These are phyloP conservation scores for Chloroceryle inda DNA, from an alignment of 2,797 vertebrate species.

Conservation along the genomic window DNA sequence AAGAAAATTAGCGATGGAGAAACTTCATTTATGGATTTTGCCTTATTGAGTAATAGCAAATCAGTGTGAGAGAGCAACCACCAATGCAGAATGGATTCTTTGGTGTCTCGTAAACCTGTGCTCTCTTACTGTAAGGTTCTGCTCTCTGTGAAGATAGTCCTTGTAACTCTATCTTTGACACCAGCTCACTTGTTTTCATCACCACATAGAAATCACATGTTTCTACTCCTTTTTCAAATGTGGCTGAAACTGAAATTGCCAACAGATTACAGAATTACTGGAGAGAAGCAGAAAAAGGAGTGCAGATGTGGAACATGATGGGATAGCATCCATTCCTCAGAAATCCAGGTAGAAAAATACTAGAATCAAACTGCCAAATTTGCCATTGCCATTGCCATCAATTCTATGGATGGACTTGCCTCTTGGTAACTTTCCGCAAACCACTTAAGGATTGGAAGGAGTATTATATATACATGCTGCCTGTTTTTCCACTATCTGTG, in stretches of 20 bases:
- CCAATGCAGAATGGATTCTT: background rate
- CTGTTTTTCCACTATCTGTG: background rate
- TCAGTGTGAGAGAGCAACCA: background rate
- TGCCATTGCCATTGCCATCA: no score
- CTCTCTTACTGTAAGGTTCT: background rate
- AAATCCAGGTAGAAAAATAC: background rate
- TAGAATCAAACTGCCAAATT: background rate
- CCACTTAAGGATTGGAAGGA: background rate
- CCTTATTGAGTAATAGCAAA: background rate
- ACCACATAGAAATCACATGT: background rate
- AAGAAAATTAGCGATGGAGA: background rate
- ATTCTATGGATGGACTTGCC: background rate
- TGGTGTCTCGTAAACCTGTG: background rate
- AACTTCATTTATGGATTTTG: background rate
- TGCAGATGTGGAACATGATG: background rate
- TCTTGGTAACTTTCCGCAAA: conserved; percentile 6
- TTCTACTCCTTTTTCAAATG: background rate
- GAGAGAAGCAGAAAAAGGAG: conserved; percentile 3
- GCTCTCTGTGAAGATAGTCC: background rate
- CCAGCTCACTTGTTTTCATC: background rate
- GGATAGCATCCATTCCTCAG: background rate
- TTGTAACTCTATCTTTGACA: background rate
- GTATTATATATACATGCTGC: background rate
- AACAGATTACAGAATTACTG: conserved; percentile 3
- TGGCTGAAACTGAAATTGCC: conserved; percentile 28